These are phyloP conservation scores for Planiliza haematocheilus DNA, from an alignment of 2,113 vertebrate species.

Conservation along the genomic window DNA sequence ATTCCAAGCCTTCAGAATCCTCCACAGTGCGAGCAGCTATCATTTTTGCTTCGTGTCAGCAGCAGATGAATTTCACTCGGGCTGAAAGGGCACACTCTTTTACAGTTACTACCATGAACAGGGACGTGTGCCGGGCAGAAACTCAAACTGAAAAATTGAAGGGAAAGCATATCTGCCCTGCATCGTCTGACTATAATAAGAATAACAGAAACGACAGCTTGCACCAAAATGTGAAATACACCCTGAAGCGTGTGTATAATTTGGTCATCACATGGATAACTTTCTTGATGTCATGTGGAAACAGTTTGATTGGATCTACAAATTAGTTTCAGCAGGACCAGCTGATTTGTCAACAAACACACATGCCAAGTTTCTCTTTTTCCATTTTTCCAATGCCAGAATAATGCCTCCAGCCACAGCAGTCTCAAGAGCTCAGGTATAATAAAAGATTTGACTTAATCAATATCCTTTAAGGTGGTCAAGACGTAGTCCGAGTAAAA, in stretches of 20 bases:
- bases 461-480: not conserved
- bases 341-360: no score
- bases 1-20: constrained; percentile 29
- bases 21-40: not conserved
- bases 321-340: no score
- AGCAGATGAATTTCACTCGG: not conserved
- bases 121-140: not conserved
- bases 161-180: not conserved
- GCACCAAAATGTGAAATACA: no score
- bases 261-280: no score
- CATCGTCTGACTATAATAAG: not conserved
- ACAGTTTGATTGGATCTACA: no score
- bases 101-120: not conserved
- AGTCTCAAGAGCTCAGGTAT: no score
- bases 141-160: not conserved
- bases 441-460: not conserved
- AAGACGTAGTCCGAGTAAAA: not conserved
- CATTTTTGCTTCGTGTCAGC: not conserved
- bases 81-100: not conserved
- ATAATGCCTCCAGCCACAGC: no score
- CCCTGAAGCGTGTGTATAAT: no score
- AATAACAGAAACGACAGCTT: not conserved
- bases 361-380: no score
- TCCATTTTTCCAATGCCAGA: no score
- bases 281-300: no score